These are phyloP conservation scores for Noctilio leporinus DNA, from an alignment of 2,113 vertebrate genomes.

Conservation along the genomic window DNA sequence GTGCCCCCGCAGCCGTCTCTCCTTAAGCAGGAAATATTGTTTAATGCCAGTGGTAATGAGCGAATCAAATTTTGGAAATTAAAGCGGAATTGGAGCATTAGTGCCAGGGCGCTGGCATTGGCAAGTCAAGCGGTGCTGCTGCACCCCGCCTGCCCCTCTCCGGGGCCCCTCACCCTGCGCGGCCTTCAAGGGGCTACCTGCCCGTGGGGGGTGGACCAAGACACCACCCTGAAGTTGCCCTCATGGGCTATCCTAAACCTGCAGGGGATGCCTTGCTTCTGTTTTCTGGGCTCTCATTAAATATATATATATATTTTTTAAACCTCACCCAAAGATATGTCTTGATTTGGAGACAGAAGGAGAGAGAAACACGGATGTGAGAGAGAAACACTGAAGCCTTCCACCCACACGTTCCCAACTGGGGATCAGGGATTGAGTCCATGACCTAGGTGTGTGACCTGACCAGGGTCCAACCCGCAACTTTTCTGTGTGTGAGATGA, in stretches of 20 bases:
- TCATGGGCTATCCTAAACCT: background rate
- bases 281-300: background rate
- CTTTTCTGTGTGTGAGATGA: too few species aligned
- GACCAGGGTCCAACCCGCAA: too few species aligned
- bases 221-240: background rate
- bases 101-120: slow-evolving; percentile 63
- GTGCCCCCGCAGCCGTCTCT: slow-evolving; percentile 77
- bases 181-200: background rate
- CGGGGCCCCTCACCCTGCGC: background rate
- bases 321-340: too few species aligned
- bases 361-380: too few species aligned
- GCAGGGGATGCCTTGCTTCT: background rate
- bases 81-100: slow-evolving; percentile 79
- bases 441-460: too few species aligned
- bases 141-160: background rate
- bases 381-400: too few species aligned
- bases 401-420: too few species aligned
- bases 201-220: background rate
- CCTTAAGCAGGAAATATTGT: slow-evolving; percentile 84
- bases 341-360: too few species aligned
- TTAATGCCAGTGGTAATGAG: slow-evolving; percentile 81
- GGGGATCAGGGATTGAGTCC: too few species aligned
- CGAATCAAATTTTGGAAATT: slow-evolving; percentile 83
- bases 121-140: slow-evolving; percentile 22
- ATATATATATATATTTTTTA: too few species aligned